A percentile compares a stretch with the other conserved stretches of the same genome.
Evolutionary conservation across 2,797 vertebrate genomes (phyloP).

Genomic region (Gouania willdenowi): DNA sequence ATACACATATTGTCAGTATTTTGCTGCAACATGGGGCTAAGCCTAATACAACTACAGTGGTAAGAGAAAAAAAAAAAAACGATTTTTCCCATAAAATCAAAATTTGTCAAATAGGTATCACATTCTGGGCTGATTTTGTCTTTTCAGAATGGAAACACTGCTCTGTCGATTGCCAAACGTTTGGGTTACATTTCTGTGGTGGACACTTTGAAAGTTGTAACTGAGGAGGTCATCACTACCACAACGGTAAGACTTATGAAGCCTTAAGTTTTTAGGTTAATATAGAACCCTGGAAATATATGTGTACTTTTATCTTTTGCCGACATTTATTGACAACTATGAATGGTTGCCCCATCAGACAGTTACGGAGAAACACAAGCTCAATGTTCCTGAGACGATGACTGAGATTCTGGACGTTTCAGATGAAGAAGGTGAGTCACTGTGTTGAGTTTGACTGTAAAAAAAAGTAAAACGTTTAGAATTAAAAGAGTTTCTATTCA

Average conservation of each 20-base stretch:
- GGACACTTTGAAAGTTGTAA: conserved; percentile 94
- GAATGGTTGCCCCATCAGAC: conserved; percentile 68
- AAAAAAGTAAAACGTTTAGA: background rate
- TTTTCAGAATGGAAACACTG: conserved; percentile 96
- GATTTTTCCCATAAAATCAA: no score
- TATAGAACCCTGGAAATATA: background rate
- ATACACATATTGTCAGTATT: conserved; percentile 75
- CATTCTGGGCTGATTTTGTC: no score
- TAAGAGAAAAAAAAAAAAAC: conserved; percentile 58
- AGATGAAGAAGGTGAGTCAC: conserved; percentile 92
- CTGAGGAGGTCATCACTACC: conserved; percentile 91
- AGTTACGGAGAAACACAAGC: conserved; percentile 96
- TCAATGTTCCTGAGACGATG: conserved; percentile 98
- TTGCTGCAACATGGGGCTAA: conserved; percentile 91
- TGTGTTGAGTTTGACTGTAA: background rate
- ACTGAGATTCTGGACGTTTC: conserved; percentile 96
- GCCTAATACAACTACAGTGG: conserved; percentile 88
- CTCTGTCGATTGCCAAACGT: conserved; percentile 91
- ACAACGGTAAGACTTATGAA: conserved; percentile 83
- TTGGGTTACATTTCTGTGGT: conserved; percentile 98
- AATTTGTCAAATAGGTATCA: background rate
- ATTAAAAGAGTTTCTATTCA: no score
- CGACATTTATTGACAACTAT: background rate
- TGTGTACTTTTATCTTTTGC: background rate
- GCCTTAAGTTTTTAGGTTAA: background rate